A percentile compares a stretch with the other conserved stretches of the same genome.
Evolutionary conservation across 2,888 invertebrate species (phyloP).

Genomic region (Caenorhabditis auriculariae): DNA sequence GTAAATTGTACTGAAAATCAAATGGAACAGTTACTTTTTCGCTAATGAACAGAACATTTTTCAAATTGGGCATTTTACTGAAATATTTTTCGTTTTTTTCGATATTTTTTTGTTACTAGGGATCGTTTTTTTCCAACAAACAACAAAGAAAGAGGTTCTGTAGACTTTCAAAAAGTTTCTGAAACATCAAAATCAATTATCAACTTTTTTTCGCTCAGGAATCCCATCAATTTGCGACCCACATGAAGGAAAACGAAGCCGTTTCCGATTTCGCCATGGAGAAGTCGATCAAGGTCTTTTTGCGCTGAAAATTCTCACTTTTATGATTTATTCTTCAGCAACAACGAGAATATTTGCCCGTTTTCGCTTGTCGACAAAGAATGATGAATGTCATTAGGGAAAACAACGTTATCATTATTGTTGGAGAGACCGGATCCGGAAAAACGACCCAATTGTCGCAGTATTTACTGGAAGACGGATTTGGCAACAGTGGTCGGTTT

Average conservation of each 20-base stretch:
- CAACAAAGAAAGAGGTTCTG: too few relatives aligned
- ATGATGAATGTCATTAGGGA: conserved; percentile 66
- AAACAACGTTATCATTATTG: conserved; percentile 69
- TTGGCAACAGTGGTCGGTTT: conserved; percentile 64
- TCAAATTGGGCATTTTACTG: too few relatives aligned
- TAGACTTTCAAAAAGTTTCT: too few relatives aligned
- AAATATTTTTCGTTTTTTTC: too few relatives aligned
- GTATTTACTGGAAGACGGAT: conserved; percentile 82
- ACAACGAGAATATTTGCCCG: conserved; percentile 88
- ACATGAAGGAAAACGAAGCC: conserved; percentile 72
- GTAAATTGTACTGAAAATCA: too few relatives aligned
- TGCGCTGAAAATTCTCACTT: not conserved
- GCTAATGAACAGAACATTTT: too few relatives aligned
- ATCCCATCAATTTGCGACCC: conserved; percentile 94
- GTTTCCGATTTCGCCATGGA: conserved; percentile 83
- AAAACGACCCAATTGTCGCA: conserved; percentile 80
- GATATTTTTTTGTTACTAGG: too few relatives aligned
- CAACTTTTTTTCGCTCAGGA: conserved; percentile 73
- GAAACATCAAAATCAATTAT: not conserved
- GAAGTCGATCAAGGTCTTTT: conserved; percentile 69
- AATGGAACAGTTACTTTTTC: too few relatives aligned
- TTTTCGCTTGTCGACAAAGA: conserved; percentile 91
- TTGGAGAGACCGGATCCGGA: conserved; percentile 75
- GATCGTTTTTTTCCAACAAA: too few relatives aligned
- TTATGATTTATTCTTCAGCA: conserved; percentile 67